Evolutionary conservation across 2,888 invertebrate species (phyloP).

Genomic region (Acanthosepion esculentum): DNA sequence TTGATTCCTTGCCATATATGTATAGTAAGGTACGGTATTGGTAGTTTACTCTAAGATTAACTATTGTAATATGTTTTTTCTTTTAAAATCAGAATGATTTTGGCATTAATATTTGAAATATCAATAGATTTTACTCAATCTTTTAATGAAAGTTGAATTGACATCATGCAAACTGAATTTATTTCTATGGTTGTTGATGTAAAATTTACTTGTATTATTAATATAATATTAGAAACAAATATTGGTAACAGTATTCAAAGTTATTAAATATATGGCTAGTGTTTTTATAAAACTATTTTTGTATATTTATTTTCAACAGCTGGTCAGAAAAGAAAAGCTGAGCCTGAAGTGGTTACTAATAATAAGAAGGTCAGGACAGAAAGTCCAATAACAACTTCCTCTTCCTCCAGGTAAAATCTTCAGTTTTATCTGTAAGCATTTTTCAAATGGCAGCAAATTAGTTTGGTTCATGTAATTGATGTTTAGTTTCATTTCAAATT

Average conservation of each 20-base stretch:
- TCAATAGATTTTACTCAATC: no score
- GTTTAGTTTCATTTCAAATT: no score
- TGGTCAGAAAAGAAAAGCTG: conserved; percentile 65
- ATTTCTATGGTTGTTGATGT: no score
- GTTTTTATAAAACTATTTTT: not conserved
- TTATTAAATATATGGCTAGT: not conserved
- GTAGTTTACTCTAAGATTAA: no score
- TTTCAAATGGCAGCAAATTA: not conserved
- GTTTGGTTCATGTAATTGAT: not conserved
- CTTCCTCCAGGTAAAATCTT: not conserved
- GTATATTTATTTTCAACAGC: not conserved
- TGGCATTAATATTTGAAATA: no score
- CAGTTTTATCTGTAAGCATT: not conserved
- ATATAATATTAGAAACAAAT: not conserved
- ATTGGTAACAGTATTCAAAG: no score
- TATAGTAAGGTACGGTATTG: no score
- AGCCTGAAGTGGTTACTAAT: conserved; percentile 57
- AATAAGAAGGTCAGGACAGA: conserved; percentile 67
- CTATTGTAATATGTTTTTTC: no score
- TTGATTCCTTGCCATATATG: no score
- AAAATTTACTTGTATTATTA: not conserved
- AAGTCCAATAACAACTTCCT: conserved; percentile 53
- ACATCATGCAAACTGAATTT: no score
- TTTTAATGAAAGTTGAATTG: no score
- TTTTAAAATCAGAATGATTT: no score